phyloP scores from a whole-genome alignment of 2,113 vertebrate genomes.

The Gasterosteus nipponicus region DNA sequence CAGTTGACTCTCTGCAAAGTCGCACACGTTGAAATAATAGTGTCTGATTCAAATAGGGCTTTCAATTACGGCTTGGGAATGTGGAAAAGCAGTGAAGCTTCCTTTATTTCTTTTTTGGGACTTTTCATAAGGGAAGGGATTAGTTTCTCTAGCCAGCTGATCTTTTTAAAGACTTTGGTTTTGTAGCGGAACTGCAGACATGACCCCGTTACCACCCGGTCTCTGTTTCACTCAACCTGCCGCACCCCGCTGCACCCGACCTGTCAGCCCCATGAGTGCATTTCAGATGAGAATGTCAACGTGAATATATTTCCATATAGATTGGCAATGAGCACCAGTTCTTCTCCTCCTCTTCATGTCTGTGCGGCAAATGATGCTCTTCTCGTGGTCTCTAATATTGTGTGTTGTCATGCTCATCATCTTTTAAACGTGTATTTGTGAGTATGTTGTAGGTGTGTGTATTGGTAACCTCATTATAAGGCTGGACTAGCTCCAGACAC shows the following conservation, averaged over 20 bases:
- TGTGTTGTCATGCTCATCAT: conserved; percentile 6
- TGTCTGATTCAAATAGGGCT: background rate
- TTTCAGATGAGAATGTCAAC: conserved; percentile 42
- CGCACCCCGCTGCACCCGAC: background rate
- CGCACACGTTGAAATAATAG: conserved; percentile 14
- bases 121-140: background rate
- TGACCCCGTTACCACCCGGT: conserved; percentile 14
- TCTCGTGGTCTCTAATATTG: background rate
- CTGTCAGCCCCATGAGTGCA: conserved; percentile 14
- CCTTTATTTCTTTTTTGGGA: background rate
- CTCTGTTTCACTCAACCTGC: conserved; percentile 1
- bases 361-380: background rate
- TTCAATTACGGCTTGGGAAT: background rate
- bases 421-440: background rate
- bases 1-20: conserved; percentile 33
- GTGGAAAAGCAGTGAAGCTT: background rate
- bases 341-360: background rate
- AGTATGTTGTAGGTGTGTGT: background rate
- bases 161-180: conserved; percentile 18
- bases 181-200: conserved; percentile 8
- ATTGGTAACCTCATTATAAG: background rate
- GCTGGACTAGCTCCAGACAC: background rate
- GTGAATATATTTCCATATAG: conserved; percentile 25
- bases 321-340: background rate
- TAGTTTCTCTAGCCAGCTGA: background rate